Percentiles rank a stretch among this genome's conserved stretches.
phyloP scores from a whole-genome alignment of 2,888 invertebrate species.

The Microplitis manilae region DNA sequence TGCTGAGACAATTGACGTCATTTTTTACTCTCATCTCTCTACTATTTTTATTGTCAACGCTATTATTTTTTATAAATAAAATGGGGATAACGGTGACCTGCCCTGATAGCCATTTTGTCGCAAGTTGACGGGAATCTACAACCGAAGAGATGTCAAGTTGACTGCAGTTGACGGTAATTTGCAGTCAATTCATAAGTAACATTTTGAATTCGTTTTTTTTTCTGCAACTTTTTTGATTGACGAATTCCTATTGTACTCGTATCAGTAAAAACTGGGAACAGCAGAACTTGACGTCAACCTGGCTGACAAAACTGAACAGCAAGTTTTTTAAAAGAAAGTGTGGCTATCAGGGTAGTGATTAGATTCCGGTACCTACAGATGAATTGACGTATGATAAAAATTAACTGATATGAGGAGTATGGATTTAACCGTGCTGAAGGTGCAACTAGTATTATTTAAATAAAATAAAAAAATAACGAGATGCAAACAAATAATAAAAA shows the following conservation, averaged over 20 bases:
- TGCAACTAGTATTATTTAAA: conserved; percentile 23
- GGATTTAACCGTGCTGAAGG: conserved; percentile 25
- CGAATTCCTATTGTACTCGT: too few species aligned
- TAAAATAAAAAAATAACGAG: conserved; percentile 1
- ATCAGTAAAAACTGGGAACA: not conserved
- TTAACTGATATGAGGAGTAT: not conserved
- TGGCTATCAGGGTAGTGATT: too few species aligned
- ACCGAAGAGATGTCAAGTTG: too few species aligned
- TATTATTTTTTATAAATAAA: too few species aligned
- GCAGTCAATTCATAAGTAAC: too few species aligned
- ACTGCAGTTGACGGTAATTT: too few species aligned
- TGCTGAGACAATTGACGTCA: not conserved
- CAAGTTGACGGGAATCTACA: not conserved
- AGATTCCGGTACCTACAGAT: not conserved
- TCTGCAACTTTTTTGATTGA: too few species aligned
- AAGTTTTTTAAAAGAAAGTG: not conserved
- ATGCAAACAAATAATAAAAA: not conserved
- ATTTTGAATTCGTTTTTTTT: too few species aligned
- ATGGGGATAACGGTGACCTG: too few species aligned
- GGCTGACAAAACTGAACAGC: not conserved
- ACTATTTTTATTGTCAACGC: too few species aligned
- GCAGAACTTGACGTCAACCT: not conserved
- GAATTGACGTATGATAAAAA: not conserved
- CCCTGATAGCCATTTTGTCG: not conserved
- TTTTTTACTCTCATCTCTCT: too few species aligned